Evolutionary conservation across 2,888 invertebrate species (phyloP).

Genomic region (Ornithoptera alexandrae): DNA sequence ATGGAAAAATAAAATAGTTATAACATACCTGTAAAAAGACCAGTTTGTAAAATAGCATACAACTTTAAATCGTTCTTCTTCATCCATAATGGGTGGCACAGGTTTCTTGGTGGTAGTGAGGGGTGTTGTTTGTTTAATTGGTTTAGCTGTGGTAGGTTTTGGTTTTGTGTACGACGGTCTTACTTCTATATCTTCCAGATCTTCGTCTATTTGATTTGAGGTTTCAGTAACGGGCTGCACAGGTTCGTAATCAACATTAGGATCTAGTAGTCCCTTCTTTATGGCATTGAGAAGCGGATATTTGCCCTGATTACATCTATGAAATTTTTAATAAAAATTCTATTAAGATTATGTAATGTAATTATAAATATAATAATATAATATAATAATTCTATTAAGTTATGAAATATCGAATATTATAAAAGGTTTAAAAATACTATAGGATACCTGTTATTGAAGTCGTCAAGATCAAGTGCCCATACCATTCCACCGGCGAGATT

Average conservation of each 20-base stretch:
- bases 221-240: conserved; percentile 48
- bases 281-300: conserved; percentile 91
- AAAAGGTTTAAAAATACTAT: too few relatives aligned
- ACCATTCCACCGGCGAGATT: conserved; percentile 93
- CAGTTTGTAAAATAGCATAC: conserved; percentile 96
- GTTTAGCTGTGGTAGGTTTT: conserved; percentile 37
- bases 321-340: conserved; percentile 34
- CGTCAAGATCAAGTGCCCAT: conserved; percentile 94
- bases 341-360: not conserved
- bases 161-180: conserved; percentile 48
- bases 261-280: conserved; percentile 83
- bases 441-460: conserved; percentile 84
- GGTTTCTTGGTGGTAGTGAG: conserved; percentile 42
- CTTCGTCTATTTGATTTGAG: conserved; percentile 59
- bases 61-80: conserved; percentile 83
- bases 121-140: conserved; percentile 40
- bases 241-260: conserved; percentile 45
- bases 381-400: too few relatives aligned
- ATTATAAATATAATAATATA: too few relatives aligned
- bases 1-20: not conserved
- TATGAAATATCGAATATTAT: too few relatives aligned
- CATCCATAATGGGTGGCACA: conserved; percentile 39
- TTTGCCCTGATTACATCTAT: conserved; percentile 86
- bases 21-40: conserved; percentile 89
- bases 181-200: conserved; percentile 67